Evolutionary conservation across 53 echinoderm and acorn worm genomes (phyloP).

Genomic region (Hippasteria phrygiana): DNA sequence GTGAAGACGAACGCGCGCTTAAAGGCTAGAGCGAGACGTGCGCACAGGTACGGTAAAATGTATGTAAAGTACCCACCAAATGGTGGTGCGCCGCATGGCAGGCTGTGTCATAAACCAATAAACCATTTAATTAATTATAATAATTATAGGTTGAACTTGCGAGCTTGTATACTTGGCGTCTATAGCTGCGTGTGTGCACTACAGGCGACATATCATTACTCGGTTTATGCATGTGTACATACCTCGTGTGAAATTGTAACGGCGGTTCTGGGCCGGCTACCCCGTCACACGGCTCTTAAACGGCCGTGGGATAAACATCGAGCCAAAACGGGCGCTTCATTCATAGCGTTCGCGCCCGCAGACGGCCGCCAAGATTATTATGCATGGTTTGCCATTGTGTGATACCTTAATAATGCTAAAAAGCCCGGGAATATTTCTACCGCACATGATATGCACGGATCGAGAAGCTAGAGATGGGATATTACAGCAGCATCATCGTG

Average conservation of each 20-base stretch:
- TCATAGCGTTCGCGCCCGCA: background rate
- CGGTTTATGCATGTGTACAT: constrained; percentile 1
- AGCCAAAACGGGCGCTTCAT: background rate
- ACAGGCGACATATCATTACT: constrained; percentile 4
- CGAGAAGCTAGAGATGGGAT: background rate
- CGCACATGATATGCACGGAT: background rate
- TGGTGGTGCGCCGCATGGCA: background rate
- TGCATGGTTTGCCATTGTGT: background rate
- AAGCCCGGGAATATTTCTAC: background rate
- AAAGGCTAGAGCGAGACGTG: too few species aligned
- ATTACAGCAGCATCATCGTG: background rate
- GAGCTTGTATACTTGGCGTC: constrained; percentile 5
- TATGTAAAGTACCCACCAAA: too few species aligned
- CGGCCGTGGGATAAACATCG: background rate
- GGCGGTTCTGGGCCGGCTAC: too few species aligned
- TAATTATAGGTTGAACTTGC: constrained; percentile 45
- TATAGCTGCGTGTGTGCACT: background rate
- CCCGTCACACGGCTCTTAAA: background rate
- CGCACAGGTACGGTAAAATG: too few species aligned
- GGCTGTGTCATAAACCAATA: background rate
- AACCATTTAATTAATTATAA: constrained; percentile 63
- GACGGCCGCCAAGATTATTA: background rate
- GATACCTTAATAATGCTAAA: constrained; percentile 25
- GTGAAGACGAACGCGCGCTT: too few species aligned
- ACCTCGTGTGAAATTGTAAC: background rate